These are phyloP conservation scores for Heliconius erato DNA, from an alignment of 2,888 invertebrate genomes.

Conservation along the genomic window DNA sequence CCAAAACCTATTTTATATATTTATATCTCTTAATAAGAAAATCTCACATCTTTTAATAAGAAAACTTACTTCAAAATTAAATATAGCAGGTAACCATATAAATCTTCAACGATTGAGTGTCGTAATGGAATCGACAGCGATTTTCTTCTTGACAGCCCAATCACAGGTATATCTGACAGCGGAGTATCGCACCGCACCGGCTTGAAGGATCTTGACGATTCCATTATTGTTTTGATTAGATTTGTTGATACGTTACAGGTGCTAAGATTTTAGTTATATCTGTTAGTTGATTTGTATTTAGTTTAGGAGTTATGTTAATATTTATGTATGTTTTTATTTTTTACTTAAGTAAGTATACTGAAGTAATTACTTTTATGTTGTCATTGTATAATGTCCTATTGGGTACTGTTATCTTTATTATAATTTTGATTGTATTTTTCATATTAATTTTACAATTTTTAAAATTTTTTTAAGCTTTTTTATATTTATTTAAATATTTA, in stretches of 20 bases:
- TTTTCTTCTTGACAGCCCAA: conserved; percentile 77
- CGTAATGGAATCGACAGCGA: conserved; percentile 60
- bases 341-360: no score
- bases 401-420: no score
- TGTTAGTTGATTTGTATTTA: not conserved
- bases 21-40: not conserved
- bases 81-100: conserved; percentile 47
- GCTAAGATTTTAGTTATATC: not conserved
- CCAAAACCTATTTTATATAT: no score
- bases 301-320: not conserved
- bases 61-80: not conserved
- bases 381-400: no score
- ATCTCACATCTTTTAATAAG: not conserved
- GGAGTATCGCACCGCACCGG: conserved; percentile 38
- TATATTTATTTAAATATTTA: not conserved
- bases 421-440: no score
- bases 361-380: no score
- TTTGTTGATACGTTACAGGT: not conserved
- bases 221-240: conserved; percentile 26
- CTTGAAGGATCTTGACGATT: conserved; percentile 45
- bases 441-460: no score
- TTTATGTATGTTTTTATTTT: not conserved
- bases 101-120: conserved; percentile 59
- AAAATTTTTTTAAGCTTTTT: no score
- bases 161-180: conserved; percentile 66